Evolutionary conservation across 1,140 invertebrate species (phyloP), one percentile per base, ranked within the genome.

Genomic region (Phocides pigmalion): DNA sequence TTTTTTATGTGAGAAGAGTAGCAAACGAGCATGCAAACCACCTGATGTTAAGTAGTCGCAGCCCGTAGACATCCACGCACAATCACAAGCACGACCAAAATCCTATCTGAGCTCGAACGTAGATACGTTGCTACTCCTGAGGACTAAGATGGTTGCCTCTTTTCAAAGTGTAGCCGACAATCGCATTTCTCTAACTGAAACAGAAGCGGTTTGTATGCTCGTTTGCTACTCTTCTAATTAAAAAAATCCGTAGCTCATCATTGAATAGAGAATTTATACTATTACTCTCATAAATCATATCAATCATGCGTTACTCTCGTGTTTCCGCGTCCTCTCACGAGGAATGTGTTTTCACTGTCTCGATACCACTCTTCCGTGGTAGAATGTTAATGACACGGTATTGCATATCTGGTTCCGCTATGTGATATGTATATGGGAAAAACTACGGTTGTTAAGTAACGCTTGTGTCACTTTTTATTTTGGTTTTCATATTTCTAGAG

Each of bases 301-400:
- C 32, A 16, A 9, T 58, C 44, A 49, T 25, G 15, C 28, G 11
- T 37, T 25, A 46, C 46, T n/a, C 17, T 28, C 25, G 8, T 41
- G 44, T 82, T 78, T 79, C 76, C 72, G 72, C 72, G 32, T 76
- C 62, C 68, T 58, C 59, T 62, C 62, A 66, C 51, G 47, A 64
- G 72, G 81, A 81, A 82, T 80, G 77, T 69, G 70, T 79, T 85
- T 85, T 84, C 82, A 84, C 78, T 80, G 67, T 82, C 77, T 81
- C 74, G 71, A 81, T 66, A 84, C 70, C 72, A 74, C 64, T 84
- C 73, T 86, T 84, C 83, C 83, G 83, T 77, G 70, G 65, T 81
- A 58, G 49, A 47, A 47, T 12, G 19, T 47, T 12, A 22, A 47
- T 2, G 28, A 6, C 8, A 4, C 14, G 14, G 28, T 51, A 51